Conservation (phyloP, 2,113 vertebrate species). For the Gadus macrocephalus region DNA sequence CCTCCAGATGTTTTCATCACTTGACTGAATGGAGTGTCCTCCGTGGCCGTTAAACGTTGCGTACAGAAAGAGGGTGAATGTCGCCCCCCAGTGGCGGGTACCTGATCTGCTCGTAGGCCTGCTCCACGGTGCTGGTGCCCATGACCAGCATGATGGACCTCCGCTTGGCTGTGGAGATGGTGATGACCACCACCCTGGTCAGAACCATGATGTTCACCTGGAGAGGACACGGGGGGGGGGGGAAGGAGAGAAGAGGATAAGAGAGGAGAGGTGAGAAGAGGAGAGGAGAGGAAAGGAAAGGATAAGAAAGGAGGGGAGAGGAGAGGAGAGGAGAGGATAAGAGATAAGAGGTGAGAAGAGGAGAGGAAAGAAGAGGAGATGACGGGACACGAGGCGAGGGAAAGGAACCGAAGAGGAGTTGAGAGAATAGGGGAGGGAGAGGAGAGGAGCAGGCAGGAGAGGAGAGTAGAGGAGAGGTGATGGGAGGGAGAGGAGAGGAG, state of each 20-base stretch:
- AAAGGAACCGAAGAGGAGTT: neutral
- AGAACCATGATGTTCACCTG: constrained; percentile 78
- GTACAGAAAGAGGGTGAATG: constrained; percentile 51
- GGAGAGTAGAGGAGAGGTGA: neutral
- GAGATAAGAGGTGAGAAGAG: neutral
- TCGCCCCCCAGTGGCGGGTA: constrained; percentile 69
- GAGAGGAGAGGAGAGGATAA: neutral
- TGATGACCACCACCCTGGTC: constrained; percentile 72
- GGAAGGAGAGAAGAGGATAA: neutral
- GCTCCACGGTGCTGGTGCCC: constrained; percentile 63
- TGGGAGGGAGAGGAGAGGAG: neutral
- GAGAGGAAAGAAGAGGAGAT: neutral
- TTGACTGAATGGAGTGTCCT: no score
- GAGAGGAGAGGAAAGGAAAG: neutral
- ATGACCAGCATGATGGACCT: constrained; percentile 72
- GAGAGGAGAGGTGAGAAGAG: neutral
- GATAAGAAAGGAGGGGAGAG: neutral
- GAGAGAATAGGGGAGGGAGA: neutral
- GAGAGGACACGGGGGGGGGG: neutral
- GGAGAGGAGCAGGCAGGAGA: neutral
- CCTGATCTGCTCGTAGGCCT: constrained; percentile 73
- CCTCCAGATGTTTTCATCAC: no score
- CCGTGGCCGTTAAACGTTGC: no score
- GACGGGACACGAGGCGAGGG: neutral
- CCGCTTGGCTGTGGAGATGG: constrained; percentile 73